Percentiles rank a stretch among this genome's conserved stretches.
Evolutionary conservation across 92 coral and sea anemone species (phyloP).

Genomic region (Muricea muricata): DNA sequence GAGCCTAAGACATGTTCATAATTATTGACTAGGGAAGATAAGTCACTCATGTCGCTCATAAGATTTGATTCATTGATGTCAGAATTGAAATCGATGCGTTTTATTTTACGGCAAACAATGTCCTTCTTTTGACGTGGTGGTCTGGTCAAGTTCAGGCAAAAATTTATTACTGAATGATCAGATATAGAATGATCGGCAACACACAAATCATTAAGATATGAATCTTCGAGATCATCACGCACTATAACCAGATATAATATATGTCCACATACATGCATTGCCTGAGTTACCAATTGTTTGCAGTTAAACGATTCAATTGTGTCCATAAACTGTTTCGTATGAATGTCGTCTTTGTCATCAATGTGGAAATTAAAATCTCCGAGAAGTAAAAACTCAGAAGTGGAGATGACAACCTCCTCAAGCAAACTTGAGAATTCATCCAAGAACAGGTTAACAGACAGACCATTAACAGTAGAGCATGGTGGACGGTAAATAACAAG

Average conservation of each 20-base stretch:
- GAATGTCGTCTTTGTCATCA: conserved; percentile 36
- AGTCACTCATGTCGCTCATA: conserved; percentile 5
- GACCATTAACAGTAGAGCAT: conserved; percentile 36
- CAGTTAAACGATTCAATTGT: conserved; percentile 30
- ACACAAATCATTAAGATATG: conserved; percentile 16
- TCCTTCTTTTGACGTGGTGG: conserved; percentile 39
- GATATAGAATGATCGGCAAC: conserved; percentile 21
- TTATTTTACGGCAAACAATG: conserved; percentile 38
- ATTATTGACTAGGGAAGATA: conserved; percentile 3
- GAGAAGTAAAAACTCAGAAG: conserved; percentile 28
- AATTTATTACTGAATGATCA: conserved; percentile 44
- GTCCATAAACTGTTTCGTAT: conserved; percentile 27
- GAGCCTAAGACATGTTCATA: conserved; percentile 39
- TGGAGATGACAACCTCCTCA: conserved; percentile 46
- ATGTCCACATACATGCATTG: conserved; percentile 49
- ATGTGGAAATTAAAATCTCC: conserved; percentile 38
- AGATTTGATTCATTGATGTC: conserved; percentile 8
- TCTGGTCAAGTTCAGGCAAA: conserved; percentile 46
- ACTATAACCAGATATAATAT: conserved; percentile 47
- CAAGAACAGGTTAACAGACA: conserved; percentile 45
- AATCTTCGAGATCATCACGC: conserved; percentile 38
- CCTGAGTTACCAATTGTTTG: conserved; percentile 22
- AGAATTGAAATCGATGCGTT: conserved; percentile 20
- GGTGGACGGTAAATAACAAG: conserved; percentile 57
- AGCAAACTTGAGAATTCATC: conserved; percentile 46